Evolutionary conservation across 2,797 vertebrate genomes (phyloP), one percentile per base, ranked within the genome.

Genomic region (Clarias fuscus): DNA sequence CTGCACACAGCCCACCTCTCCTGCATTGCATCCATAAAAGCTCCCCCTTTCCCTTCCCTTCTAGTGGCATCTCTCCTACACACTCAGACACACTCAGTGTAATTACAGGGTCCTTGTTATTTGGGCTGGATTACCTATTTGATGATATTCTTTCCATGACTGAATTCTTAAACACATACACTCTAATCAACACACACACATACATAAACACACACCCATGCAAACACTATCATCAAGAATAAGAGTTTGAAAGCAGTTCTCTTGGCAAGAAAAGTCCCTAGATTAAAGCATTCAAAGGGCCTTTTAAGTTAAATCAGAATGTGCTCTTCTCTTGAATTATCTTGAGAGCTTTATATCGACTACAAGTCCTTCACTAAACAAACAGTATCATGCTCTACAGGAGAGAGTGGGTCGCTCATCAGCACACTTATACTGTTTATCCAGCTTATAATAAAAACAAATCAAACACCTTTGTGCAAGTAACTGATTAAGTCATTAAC

Each of bases 101-200:
- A 94, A 95, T 95, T 93, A 94, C 90, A 93, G 92, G 92, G 89
- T 86, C 79, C 82, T 87, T 92, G 88, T 92, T 92, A 65, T 80
- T 84, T 84, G 91, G 89, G 88, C 80, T 89, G 90, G 92, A 93
- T 94, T 91, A 93, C 90, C 91, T 91, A 89, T 92, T 87, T 90
- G 85, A 89, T 81, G 84, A 88, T 91, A 90, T 90, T 91, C 85
- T 91, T 94, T 91, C 87, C 91, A 91, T 87, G 68, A 87, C 76
- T 85, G 88, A 91, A 87, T 89, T 91, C 89, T 90, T 89, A 77
- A 88, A 81, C 86, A 85, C 85, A 75, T 83, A 88, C 56, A 86
- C 53, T 56, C 53, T 14, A 56, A 56, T 56, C 53, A 56, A n/a
- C n/a, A 90, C 86, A 86, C 83, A 85, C 89, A 78, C 84, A 73